Conservation (phyloP, 2,113 vertebrate genomes). For the Pipa parva region DNA sequence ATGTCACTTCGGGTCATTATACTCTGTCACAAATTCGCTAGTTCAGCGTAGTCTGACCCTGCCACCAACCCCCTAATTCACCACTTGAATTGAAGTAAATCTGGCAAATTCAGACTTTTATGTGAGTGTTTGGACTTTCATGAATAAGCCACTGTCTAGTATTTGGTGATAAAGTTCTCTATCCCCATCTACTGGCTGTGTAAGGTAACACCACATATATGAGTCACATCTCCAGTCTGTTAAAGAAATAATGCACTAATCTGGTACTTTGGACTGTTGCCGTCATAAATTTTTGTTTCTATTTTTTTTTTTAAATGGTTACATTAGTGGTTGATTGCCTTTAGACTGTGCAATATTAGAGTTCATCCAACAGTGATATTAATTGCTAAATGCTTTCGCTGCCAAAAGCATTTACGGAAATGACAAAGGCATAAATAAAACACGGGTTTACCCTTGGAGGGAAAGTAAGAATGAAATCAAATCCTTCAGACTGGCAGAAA, state of each 20-base stretch:
- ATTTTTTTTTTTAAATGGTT: conserved; percentile 24
- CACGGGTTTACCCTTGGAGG: conserved; percentile 29
- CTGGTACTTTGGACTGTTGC: neutral
- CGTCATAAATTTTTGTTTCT: conserved; percentile 14
- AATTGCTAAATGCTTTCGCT: conserved; percentile 33
- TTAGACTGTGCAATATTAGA: conserved; percentile 24
- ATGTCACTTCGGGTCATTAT: too few species aligned
- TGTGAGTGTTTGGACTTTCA: too few species aligned
- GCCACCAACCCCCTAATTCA: too few species aligned
- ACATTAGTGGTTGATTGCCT: conserved; percentile 28
- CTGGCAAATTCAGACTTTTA: too few species aligned
- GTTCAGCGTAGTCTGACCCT: too few species aligned
- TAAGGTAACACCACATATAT: conserved; percentile 5
- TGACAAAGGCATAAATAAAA: conserved; percentile 37
- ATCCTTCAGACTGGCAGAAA: conserved; percentile 17
- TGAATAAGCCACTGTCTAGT: too few species aligned
- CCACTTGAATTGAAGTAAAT: too few species aligned
- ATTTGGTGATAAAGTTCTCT: neutral
- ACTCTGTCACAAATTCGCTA: too few species aligned
- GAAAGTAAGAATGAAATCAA: conserved; percentile 27
- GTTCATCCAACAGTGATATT: conserved; percentile 38
- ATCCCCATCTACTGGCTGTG: neutral
- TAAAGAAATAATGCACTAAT: conserved; percentile 12
- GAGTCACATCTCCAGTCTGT: conserved; percentile 1
- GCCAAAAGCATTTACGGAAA: conserved; percentile 35